phyloP scores from a whole-genome alignment of 2,888 invertebrate genomes.

The Nomada ferruginata region DNA sequence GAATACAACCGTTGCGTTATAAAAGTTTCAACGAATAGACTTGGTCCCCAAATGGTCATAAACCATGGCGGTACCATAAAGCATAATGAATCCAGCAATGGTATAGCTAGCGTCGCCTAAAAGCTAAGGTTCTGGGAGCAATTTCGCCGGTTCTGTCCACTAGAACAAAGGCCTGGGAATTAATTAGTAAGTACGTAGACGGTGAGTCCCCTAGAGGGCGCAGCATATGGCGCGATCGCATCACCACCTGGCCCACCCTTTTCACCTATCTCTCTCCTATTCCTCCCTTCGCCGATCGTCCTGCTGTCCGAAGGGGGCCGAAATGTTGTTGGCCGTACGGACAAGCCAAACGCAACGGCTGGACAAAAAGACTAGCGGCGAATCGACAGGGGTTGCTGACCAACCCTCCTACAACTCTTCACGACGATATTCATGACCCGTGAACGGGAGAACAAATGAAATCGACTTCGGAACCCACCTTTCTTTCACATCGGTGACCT shows the following conservation, averaged over 20 bases:
- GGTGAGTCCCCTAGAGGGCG: constrained; percentile 75
- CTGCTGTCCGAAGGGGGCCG: constrained; percentile 64
- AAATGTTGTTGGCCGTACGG: constrained; percentile 64
- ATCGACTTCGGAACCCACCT: neutral
- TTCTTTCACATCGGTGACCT: neutral
- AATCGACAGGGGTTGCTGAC: constrained; percentile 54
- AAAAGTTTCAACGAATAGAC: too few relatives aligned
- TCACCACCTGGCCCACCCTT: constrained; percentile 78
- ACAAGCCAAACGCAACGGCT: constrained; percentile 64
- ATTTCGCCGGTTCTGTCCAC: constrained; percentile 75
- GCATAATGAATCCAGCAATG: neutral
- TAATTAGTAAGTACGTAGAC: constrained; percentile 80
- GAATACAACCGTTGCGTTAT: too few relatives aligned
- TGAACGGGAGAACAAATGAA: constrained; percentile 46
- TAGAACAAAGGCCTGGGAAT: constrained; percentile 82
- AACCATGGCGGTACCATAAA: neutral
- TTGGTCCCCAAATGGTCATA: neutral
- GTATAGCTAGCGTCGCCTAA: constrained; percentile 18
- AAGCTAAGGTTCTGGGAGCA: constrained; percentile 59
- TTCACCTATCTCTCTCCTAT: constrained; percentile 38
- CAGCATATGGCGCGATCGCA: constrained; percentile 83
- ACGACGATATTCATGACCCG: constrained; percentile 57
- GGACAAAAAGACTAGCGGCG: constrained; percentile 61
- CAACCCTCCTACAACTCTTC: constrained; percentile 44
- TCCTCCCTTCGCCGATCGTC: constrained; percentile 47